phyloP scores from a whole-genome alignment of 2,797 vertebrate genomes.

The Pangasius larnaudii region DNA sequence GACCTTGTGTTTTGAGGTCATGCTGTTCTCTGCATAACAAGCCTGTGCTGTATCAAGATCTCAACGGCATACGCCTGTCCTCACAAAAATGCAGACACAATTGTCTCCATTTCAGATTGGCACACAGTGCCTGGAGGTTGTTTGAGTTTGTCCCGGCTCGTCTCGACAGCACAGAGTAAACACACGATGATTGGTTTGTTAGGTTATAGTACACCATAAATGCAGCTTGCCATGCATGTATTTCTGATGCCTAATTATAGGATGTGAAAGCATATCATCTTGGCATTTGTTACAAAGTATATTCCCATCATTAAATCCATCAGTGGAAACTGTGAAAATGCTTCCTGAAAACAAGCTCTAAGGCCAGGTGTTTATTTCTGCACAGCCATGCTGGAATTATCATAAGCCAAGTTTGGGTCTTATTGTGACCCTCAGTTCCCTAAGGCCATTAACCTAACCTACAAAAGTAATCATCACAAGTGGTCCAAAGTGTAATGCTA shows the following conservation, averaged over 20 bases:
- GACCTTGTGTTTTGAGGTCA: conserved; percentile 46
- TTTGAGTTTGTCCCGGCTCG: conserved; percentile 29
- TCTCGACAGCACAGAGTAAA: conserved; percentile 24
- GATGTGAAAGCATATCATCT: conserved; percentile 21
- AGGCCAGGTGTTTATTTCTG: conserved; percentile 28
- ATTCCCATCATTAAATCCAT: conserved; percentile 30
- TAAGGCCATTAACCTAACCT: background rate
- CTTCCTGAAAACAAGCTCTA: background rate
- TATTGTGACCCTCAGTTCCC: background rate
- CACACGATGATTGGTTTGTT: background rate
- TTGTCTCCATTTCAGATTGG: conserved; percentile 15
- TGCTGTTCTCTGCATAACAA: conserved; percentile 44
- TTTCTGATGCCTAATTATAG: conserved; percentile 41
- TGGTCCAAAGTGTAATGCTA: background rate
- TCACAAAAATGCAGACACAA: conserved; percentile 37
- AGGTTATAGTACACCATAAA: conserved; percentile 26
- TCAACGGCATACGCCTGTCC: conserved; percentile 17
- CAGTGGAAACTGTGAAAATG: conserved; percentile 42
- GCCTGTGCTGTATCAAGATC: conserved; percentile 37
- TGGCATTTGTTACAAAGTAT: conserved; percentile 24
- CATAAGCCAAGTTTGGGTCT: background rate
- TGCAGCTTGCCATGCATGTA: background rate
- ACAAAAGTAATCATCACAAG: background rate
- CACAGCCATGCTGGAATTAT: conserved; percentile 12
- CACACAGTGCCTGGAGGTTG: conserved; percentile 19